These are phyloP conservation scores for Catostylus mosaicus DNA, from an alignment of 30 jellyfish, hydroid and myxozoan species.

Conservation along the genomic window DNA sequence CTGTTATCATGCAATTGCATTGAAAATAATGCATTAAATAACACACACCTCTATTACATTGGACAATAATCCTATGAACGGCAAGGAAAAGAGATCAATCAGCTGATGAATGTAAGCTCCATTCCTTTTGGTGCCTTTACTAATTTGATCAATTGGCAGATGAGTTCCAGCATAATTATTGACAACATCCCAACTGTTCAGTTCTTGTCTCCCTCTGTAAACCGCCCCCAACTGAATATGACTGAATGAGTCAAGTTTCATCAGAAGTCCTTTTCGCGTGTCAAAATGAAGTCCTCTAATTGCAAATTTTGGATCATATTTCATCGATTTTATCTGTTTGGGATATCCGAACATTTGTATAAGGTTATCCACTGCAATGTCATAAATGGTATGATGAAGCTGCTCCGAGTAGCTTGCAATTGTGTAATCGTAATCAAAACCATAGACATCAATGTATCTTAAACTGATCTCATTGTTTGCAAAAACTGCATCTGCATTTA, in stretches of 20 bases:
- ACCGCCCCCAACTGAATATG: constrained; percentile 90
- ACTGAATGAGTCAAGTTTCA: constrained; percentile 93
- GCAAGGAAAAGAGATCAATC: constrained; percentile 86
- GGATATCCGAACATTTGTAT: constrained; percentile 88
- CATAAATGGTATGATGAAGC: constrained; percentile 68
- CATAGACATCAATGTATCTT: constrained; percentile 89
- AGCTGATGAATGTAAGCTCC: constrained; percentile 90
- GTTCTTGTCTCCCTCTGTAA: constrained; percentile 86
- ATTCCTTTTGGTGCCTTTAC: constrained; percentile 72
- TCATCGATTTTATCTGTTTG: constrained; percentile 65
- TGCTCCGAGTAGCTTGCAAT: constrained; percentile 88
- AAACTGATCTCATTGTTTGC: constrained; percentile 95
- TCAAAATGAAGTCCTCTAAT: constrained; percentile 96
- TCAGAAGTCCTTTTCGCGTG: constrained; percentile 85
- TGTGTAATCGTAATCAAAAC: constrained; percentile 97
- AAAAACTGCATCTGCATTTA: constrained; percentile 85
- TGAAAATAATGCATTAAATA: too few species aligned
- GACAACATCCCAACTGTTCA: constrained; percentile 87
- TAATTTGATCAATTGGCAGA: constrained; percentile 82
- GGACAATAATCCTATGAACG: constrained; percentile 84
- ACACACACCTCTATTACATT: constrained; percentile 88
- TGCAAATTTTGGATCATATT: constrained; percentile 82
- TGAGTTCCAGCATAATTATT: constrained; percentile 88
- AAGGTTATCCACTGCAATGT: constrained; percentile 76
- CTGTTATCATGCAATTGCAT: too few species aligned